phyloP scores from a whole-genome alignment of 2,797 vertebrate species.

The Bufotes viridis region DNA sequence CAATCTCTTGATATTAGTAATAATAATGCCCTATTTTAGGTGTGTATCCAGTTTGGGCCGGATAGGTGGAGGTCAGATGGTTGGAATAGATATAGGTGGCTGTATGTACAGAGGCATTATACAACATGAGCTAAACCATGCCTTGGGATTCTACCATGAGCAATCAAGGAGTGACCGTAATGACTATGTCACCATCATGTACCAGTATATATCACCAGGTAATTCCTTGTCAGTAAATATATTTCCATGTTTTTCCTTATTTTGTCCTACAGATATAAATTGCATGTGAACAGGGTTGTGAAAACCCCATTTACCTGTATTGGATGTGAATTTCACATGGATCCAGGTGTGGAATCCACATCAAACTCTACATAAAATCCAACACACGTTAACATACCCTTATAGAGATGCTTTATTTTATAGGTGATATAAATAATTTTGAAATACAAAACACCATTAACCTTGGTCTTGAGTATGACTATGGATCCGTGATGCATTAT shows the following conservation, averaged over 20 bases:
- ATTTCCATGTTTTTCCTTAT: constrained; percentile 51
- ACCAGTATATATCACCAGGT: constrained; percentile 80
- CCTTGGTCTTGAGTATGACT: constrained; percentile 78
- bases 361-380: no score
- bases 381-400: no score
- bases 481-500: constrained; percentile 82
- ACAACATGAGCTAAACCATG: constrained; percentile 83
- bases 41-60: constrained; percentile 76
- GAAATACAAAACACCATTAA: constrained; percentile 61
- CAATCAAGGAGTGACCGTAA: constrained; percentile 84
- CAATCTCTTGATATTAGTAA: not conserved
- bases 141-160: constrained; percentile 82
- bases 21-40: not conserved
- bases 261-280: no score
- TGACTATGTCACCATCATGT: constrained; percentile 71
- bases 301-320: no score
- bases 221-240: not conserved
- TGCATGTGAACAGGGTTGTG: no score
- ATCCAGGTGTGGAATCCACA: no score
- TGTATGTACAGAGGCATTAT: no score
- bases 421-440: not conserved
- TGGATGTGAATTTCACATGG: no score
- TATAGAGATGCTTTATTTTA: constrained; percentile 61
- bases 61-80: constrained; percentile 74
- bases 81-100: constrained; percentile 73